Conservation (phyloP, 1,140 invertebrate genomes). For the Schlechtendalia chinensis region DNA sequence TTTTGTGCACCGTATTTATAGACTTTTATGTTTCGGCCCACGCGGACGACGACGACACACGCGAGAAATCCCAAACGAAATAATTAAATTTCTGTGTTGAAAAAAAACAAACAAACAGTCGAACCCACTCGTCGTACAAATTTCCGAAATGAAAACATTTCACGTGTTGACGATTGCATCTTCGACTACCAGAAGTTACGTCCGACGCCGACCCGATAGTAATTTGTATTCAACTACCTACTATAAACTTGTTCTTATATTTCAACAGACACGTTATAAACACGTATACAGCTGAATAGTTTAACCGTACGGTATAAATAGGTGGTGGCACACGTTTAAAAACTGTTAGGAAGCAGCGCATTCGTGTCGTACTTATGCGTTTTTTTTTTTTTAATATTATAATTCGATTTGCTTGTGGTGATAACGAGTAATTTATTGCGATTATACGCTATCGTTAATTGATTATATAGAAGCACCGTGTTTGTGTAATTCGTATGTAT, state of each 20-base stretch:
- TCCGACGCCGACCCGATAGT: background rate
- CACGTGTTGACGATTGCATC: background rate
- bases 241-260: conserved; percentile 14
- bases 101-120: conserved; percentile 9
- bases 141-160: conserved; percentile 20
- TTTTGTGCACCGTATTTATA: too few relatives aligned
- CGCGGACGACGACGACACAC: background rate
- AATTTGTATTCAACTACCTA: conserved; percentile 41
- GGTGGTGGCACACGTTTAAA: background rate
- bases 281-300: background rate
- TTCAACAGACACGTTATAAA: conserved; percentile 16
- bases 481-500: conserved; percentile 7
- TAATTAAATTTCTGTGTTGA: conserved; percentile 26
- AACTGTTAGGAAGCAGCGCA: background rate
- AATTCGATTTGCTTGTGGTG: too few relatives aligned
- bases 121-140: conserved; percentile 21
- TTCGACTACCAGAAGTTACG: conserved; percentile 16
- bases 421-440: background rate
- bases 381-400: too few relatives aligned
- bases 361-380: background rate
- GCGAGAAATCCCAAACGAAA: background rate
- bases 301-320: background rate
- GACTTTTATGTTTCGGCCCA: conserved; percentile 4
- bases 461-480: conserved; percentile 7
- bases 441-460: background rate